Evolutionary conservation across 2,888 invertebrate genomes (phyloP), one percentile per base, ranked within the genome.

Genomic region (Stictocephala bisonia): DNA sequence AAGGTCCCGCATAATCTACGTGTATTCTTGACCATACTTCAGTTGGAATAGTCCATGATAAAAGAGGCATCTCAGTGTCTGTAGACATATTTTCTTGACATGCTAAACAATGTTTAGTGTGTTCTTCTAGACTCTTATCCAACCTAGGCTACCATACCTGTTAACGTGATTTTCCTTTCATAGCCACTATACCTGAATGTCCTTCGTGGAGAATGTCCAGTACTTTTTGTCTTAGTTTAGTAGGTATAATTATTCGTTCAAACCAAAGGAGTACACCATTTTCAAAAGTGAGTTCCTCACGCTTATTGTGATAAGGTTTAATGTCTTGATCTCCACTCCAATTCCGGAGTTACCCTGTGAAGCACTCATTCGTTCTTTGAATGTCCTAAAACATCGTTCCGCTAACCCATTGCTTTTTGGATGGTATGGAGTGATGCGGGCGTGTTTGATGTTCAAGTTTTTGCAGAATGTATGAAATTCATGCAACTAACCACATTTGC

Each of bases 141-240:
- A 66, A 64, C 3, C 18, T 72, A 35, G 78, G 77, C 78, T 78
- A 78, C 73, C 74, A 79, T 0, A 79, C 76, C 20, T 77, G 77
- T 6, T 71, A 75, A 3, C 78, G 48, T 13, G 79, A 77, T 15
- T 74, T 60, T 48, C 73, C 75, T 73, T 77, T 79, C 22, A 78
- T 77, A 56, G 77, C 76, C 7, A 74, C 77, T 7, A 80, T 74
- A 0, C 78, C 78, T n/a, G 77, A 67, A 50, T 80, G 78, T 0
- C 68, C 72, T 11, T 67, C 27, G 26, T 76, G 74, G 13, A 72
- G 48, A 29, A 67, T 53, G 9, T 68, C 24, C 22, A 76, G 15
- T n/a, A 74, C 60, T 2, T 4, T 15, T 27, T 40, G 1, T 29
- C 64, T 27, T 3, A 69, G 15, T 15, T 15, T 24, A 4, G 13